phyloP scores from a whole-genome alignment of 2,797 vertebrate genomes.

The Salmo trutta region DNA sequence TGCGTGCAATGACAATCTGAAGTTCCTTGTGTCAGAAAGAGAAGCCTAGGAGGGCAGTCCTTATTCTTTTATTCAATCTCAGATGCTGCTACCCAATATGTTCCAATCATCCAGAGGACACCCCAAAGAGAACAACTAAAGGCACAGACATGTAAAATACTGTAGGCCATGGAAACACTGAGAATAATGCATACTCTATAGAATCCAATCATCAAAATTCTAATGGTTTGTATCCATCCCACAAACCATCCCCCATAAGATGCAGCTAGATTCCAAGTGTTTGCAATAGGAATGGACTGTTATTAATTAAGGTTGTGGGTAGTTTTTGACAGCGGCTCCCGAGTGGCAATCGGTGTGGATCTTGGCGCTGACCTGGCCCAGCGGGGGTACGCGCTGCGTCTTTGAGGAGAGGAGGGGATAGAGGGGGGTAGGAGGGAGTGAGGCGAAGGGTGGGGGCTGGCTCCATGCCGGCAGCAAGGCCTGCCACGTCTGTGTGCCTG shows the following conservation, averaged over 20 bases:
- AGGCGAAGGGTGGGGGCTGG: constrained; percentile 68
- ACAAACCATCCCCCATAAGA: constrained; percentile 56
- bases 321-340: constrained; percentile 81
- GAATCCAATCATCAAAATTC: constrained; percentile 69
- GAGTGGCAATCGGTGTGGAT: constrained; percentile 72
- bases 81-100: constrained; percentile 23
- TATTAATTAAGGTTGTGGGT: constrained; percentile 79
- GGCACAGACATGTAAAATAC: constrained; percentile 51
- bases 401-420: constrained; percentile 75
- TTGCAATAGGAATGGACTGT: constrained; percentile 71
- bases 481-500: constrained; percentile 73
- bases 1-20: constrained; percentile 20
- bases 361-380: constrained; percentile 78
- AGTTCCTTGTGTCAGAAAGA: constrained; percentile 2
- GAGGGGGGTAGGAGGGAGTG: constrained; percentile 57
- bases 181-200: constrained; percentile 70
- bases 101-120: constrained; percentile 62
- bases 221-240: constrained; percentile 69
- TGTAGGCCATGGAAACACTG: constrained; percentile 52
- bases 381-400: constrained; percentile 73
- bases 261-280: constrained; percentile 57
- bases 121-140: constrained; percentile 39
- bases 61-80: neutral
- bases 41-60: constrained; percentile 1
- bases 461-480: constrained; percentile 81